phyloP scores from a whole-genome alignment of 2,888 invertebrate genomes.

The Phyllotreta striolata region DNA sequence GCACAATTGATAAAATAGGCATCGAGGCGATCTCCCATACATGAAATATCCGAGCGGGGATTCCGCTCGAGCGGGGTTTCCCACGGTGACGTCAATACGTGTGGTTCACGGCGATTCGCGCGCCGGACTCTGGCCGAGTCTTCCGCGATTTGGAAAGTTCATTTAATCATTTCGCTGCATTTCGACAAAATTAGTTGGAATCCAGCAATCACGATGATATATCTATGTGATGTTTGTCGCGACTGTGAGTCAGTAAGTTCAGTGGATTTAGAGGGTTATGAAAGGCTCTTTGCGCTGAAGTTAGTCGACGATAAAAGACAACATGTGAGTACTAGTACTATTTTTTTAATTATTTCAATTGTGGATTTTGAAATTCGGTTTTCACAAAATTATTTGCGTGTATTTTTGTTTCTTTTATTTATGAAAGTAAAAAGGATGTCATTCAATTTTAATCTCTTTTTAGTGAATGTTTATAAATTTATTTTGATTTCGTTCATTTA shows the following conservation, averaged over 20 bases:
- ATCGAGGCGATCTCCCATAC: no score
- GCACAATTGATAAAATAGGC: no score
- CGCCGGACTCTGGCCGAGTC: conserved; percentile 35
- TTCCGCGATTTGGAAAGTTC: conserved; percentile 44
- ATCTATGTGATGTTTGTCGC: conserved; percentile 38
- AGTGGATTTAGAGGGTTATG: conserved; percentile 28
- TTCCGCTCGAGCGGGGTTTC: conserved; percentile 36
- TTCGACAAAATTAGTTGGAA: conserved; percentile 43
- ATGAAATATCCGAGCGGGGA: conserved; percentile 24
- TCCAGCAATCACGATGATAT: conserved; percentile 37
- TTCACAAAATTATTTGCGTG: not conserved
- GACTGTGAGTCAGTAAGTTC: conserved; percentile 32
- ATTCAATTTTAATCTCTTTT: no score
- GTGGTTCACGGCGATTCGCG: conserved; percentile 25
- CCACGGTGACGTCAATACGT: conserved; percentile 33
- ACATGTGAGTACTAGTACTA: conserved; percentile 28
- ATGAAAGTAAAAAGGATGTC: no score
- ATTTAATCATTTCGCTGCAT: conserved; percentile 44
- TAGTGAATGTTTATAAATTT: no score
- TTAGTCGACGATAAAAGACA: conserved; percentile 25
- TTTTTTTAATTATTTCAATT: conserved; percentile 1
- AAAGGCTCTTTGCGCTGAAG: conserved; percentile 31
- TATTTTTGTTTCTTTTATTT: no score
- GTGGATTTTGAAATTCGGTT: not conserved
- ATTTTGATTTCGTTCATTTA: no score